Base-by-base conservation (phyloP, 2,888 invertebrate species). In the Limnephilus auricula region DNA sequence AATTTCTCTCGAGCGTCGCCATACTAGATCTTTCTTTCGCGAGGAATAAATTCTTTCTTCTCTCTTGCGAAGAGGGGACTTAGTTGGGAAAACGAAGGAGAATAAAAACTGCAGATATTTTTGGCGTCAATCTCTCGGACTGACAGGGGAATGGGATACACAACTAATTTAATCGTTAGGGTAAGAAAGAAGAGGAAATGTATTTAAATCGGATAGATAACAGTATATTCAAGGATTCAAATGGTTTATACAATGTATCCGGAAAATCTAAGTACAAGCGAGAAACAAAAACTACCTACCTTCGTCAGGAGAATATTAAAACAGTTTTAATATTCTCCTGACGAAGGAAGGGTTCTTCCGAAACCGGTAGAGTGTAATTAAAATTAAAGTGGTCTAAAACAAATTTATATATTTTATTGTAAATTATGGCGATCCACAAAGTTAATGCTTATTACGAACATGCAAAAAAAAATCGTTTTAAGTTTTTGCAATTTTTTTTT, bases 1-100 rank as follows among this genome's bases (percentile, higher is more conserved):
- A 83, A 90, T 90, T 90, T 86, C 40, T 31, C 85, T 40, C 79
- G 79, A 86, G 79, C 50, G 9, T 45, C 18, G 86, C 13, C 86
- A 45, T 79, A 30, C 84, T 79, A 86, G 37, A 84, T 85, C 37
- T 88, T 90, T 86, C 79, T 82, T 50, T 79, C 79, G 45, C 65
- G 34, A 34, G n/a, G 82, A 65, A 65, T 65, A 79, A 92, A 92
- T 89, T 88, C 50, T 79, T 32, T 83, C 89, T 18, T 87, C 89
- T n/a, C n/a, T 86, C 83, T 84, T 83, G 91, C 90, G 86, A 88
- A 88, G 91, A 82, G 79, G 90, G 90, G 91, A 89, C 90, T 90
- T 92, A 90, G 91, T 87, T 90, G 91, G 89, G 90, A 89, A 92
- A 92, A 91, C 91, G 89, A 92, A 92, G 90, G 88, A 87, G 40